These are phyloP conservation scores for Polyommatus icarus DNA, from an alignment of 2,888 invertebrate genomes.

Conservation along the genomic window DNA sequence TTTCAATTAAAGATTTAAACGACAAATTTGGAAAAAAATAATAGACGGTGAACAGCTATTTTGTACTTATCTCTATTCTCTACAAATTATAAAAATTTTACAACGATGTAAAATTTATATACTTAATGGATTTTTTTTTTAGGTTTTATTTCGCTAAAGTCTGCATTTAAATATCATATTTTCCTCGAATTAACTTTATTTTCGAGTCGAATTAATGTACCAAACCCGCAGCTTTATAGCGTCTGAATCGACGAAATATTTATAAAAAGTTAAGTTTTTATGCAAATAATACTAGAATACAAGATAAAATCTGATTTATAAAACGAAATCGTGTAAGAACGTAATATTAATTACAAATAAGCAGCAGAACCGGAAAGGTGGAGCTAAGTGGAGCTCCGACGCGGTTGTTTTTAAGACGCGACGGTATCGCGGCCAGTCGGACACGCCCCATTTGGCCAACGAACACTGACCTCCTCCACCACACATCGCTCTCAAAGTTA, in stretches of 20 bases:
- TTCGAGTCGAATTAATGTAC: not conserved
- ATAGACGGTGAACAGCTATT: too few relatives aligned
- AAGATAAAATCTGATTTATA: conserved; percentile 13
- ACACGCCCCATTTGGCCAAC: conserved; percentile 23
- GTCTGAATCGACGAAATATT: not conserved
- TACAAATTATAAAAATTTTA: too few relatives aligned
- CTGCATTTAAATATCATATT: not conserved
- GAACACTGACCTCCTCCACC: conserved; percentile 20
- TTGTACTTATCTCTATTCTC: too few relatives aligned
- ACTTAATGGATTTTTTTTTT: not conserved
- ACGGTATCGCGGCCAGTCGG: conserved; percentile 17
- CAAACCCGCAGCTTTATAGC: not conserved
- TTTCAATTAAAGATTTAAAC: too few relatives aligned
- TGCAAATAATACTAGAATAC: not conserved
- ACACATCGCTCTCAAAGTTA: conserved; percentile 18
- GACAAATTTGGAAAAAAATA: too few relatives aligned
- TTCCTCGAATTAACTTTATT: not conserved
- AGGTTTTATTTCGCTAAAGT: not conserved
- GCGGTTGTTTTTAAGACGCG: not conserved
- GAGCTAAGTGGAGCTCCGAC: not conserved
- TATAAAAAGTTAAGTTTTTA: not conserved
- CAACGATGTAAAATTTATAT: not conserved
- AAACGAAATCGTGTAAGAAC: not conserved
- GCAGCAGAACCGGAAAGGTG: not conserved
- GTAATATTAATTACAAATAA: conserved; percentile 9